Base-by-base conservation (phyloP, 2,113 vertebrate species). In the Trogon surrucura region DNA sequence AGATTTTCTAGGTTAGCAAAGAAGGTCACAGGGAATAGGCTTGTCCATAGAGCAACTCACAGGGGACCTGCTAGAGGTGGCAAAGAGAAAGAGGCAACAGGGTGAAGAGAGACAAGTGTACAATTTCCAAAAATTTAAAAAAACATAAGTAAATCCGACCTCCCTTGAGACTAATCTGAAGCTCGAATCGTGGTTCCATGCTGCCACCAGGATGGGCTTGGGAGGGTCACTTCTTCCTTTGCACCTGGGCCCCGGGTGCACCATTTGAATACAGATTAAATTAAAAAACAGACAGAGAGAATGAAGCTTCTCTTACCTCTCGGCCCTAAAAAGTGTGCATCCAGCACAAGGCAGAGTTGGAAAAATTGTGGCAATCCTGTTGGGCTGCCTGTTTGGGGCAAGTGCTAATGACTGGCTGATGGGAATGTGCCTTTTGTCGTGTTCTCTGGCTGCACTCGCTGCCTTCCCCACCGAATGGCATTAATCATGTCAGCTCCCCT, bases 401-500 rank as follows among this genome's bases (percentile, higher is more conserved):
- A 96, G 65, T 67, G 51, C 77, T 97, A 84, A 93, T 91, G 91
- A 69, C 48, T 41, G 30, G 51, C 73, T 96, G 94, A 95, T 95
- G 89, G 95, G 95, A 95, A 86, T 61, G 85, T 88, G 95, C 80
- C 69, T 71, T 48, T 83, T 83, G 97, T 80, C 94, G 81, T 65
- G 17, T 92, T 96, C 96, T 89, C 91, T 95, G 95, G 95, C 94
- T 93, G 92, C 91, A 84, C 85, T 94, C 19, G 1, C 83, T 95
- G 97, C 91, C 82, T 97, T 95, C 87, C 85, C 94, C 91, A 67
- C 92, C 2, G 45, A 96, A 80, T 50, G 91, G 78, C 96, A 98
- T 98, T 97, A 98, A 98, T 98, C 98, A 98, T 98, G 97, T 98
- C 97, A 98, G 94, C 64, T 95, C 93, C 78, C 67, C 91, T 98